Conservation (phyloP, 2,113 vertebrate species). For the Sylvia atricapilla region DNA sequence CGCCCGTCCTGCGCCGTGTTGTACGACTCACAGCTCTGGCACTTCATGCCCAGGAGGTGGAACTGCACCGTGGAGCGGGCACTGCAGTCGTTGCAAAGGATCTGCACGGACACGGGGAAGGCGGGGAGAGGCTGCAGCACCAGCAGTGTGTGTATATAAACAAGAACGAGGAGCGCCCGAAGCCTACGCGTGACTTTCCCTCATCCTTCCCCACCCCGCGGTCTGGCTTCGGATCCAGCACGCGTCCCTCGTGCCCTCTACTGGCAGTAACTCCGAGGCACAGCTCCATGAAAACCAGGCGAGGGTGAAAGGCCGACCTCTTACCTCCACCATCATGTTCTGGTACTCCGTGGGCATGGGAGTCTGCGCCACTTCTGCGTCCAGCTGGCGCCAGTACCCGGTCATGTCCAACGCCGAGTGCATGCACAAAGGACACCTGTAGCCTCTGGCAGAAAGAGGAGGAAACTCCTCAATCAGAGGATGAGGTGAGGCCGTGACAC, state of each 20-base stretch:
- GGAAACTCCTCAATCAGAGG: neutral
- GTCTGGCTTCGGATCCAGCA: neutral
- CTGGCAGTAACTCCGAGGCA: neutral
- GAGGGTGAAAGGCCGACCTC: rapidly evolving
- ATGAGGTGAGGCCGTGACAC: neutral
- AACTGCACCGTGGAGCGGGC: conserved; percentile 84
- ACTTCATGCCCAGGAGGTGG: conserved; percentile 94
- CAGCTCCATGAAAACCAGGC: neutral
- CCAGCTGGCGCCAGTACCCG: conserved; percentile 83
- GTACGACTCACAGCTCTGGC: conserved; percentile 87
- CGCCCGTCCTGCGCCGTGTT: conserved; percentile 89
- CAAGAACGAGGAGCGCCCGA: neutral
- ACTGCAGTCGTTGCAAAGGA: conserved; percentile 94
- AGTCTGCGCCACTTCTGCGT: conserved; percentile 85
- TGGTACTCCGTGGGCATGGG: conserved; percentile 92
- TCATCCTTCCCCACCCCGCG: neutral
- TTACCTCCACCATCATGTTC: conserved; percentile 87
- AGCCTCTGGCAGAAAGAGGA: conserved; percentile 73
- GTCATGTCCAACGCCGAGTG: conserved; percentile 87
- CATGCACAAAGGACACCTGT: conserved; percentile 94
- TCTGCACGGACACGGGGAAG: conserved; percentile 63
- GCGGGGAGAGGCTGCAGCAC: neutral
- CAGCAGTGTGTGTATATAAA: neutral
- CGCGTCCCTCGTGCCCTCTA: neutral
- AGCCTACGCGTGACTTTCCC: neutral